A percentile compares a stretch with the other conserved stretches of the same genome.
Evolutionary conservation across 2,888 invertebrate genomes (phyloP).

Genomic region (Synanthedon myopaeformis): DNA sequence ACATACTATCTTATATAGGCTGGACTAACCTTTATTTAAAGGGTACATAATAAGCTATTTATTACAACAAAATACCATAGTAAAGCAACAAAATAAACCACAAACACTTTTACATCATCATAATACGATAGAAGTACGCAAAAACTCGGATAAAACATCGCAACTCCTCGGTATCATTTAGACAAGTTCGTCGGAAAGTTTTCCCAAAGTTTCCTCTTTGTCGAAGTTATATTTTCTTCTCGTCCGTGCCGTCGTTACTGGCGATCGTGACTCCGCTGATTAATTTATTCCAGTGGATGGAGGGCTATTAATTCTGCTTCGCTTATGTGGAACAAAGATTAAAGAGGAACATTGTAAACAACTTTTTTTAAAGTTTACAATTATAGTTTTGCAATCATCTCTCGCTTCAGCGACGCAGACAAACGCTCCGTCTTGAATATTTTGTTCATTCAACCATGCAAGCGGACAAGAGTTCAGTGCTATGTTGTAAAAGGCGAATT

Average conservation of each 20-base stretch:
- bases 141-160: conserved; percentile 39
- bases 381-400: too few relatives aligned
- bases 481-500: too few relatives aligned
- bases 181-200: conserved; percentile 21
- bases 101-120: conserved; percentile 8
- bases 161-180: conserved; percentile 34
- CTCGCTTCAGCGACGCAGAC: too few relatives aligned
- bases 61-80: too few relatives aligned
- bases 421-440: too few relatives aligned
- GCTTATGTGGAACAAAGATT: background rate
- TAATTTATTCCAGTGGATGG: conserved; percentile 39
- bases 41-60: too few relatives aligned
- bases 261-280: conserved; percentile 58
- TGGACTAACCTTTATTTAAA: too few relatives aligned
- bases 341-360: too few relatives aligned
- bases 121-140: conserved; percentile 21
- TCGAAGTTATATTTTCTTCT: conserved; percentile 38
- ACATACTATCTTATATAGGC: too few relatives aligned
- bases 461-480: too few relatives aligned
- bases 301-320: conserved; percentile 7
- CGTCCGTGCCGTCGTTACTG: conserved; percentile 54
- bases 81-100: background rate
- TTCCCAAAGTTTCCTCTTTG: conserved; percentile 23
- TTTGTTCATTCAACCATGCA: too few relatives aligned
- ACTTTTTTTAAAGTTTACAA: too few relatives aligned